Evolutionary conservation across 2,797 vertebrate species (phyloP).

Genomic region (Rhinichthys osculus): DNA sequence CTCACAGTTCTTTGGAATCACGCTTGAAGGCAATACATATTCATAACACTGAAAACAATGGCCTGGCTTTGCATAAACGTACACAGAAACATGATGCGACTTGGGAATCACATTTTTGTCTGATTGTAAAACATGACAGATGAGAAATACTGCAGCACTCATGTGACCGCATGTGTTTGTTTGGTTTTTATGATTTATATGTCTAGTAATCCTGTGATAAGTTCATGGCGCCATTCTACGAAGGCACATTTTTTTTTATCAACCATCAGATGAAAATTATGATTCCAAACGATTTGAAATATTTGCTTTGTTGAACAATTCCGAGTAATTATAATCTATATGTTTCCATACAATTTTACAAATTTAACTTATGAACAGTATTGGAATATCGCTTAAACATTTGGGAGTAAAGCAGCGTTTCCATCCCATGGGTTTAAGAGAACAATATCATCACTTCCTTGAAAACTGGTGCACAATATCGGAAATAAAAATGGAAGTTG

Average conservation of each 20-base stretch:
- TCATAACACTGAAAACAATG: conserved; percentile 30
- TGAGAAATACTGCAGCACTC: conserved; percentile 18
- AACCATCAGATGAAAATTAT: background rate
- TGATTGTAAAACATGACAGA: conserved; percentile 21
- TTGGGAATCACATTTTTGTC: conserved; percentile 15
- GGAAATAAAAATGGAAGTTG: background rate
- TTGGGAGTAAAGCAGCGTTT: background rate
- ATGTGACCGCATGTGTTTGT: background rate
- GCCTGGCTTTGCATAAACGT: background rate
- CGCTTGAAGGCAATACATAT: conserved; percentile 43
- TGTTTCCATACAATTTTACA: background rate
- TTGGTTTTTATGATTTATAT: background rate
- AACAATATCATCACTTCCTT: background rate
- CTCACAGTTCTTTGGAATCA: conserved; percentile 33
- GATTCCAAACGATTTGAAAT: background rate
- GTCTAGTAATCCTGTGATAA: conserved; percentile 10
- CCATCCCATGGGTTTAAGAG: background rate
- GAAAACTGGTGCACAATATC: background rate
- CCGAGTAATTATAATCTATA: background rate
- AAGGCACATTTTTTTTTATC: background rate
- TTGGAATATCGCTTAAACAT: background rate
- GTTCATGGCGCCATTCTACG: background rate
- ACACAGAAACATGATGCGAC: conserved; percentile 5
- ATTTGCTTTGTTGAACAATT: background rate
- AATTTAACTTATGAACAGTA: background rate